A percentile compares a stretch with the other conserved stretches of the same genome.
phyloP scores from a whole-genome alignment of 2,113 vertebrate genomes.

The Callaeas wilsoni region DNA sequence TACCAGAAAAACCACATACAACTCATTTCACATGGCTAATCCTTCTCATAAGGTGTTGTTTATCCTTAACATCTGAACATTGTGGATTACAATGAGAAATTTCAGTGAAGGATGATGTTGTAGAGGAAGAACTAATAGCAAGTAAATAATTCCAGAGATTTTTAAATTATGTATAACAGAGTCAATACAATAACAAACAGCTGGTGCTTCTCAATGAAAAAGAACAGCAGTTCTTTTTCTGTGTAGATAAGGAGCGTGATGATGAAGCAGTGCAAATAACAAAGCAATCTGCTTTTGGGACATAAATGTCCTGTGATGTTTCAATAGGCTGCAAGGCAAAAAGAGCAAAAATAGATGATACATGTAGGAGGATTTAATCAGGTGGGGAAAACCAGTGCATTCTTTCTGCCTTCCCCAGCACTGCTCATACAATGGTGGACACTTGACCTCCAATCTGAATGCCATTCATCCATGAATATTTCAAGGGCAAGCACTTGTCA shows the following conservation, averaged over 20 bases:
- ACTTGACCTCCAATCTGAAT: background rate
- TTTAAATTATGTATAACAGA: slow-evolving; percentile 48
- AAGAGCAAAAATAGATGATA: background rate
- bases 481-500: background rate
- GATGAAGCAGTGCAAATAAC: slow-evolving; percentile 56
- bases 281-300: slow-evolving; percentile 57
- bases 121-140: background rate
- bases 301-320: slow-evolving; percentile 38
- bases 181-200: slow-evolving; percentile 27
- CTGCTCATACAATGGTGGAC: background rate
- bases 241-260: slow-evolving; percentile 18
- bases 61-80: background rate
- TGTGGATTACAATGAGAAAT: background rate
- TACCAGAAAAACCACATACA: background rate
- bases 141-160: slow-evolving; percentile 48
- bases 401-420: background rate
- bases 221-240: slow-evolving; percentile 54
- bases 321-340: slow-evolving; percentile 21
- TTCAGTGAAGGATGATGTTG: background rate
- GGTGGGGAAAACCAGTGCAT: background rate
- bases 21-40: background rate
- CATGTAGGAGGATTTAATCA: background rate
- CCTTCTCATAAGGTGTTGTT: background rate
- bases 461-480: background rate
- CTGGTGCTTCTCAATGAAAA: slow-evolving; percentile 60